Evolutionary conservation across 2,888 invertebrate genomes (phyloP).

Genomic region (Dynastes hyllus): DNA sequence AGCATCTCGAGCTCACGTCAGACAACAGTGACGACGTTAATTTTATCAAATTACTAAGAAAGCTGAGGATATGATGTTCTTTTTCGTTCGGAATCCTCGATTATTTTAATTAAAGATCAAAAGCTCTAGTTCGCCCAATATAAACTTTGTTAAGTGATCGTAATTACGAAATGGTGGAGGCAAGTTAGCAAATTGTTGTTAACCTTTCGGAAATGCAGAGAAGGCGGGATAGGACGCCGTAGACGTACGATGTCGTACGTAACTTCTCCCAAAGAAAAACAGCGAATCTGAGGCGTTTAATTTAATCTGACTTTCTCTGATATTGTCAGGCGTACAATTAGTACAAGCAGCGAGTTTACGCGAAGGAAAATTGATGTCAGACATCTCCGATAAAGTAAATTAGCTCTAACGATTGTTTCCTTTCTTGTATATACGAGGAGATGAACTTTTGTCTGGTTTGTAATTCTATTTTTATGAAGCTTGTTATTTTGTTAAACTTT

Average conservation of each 20-base stretch:
- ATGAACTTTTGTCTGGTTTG: not conserved
- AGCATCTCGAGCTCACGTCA: not conserved
- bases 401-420: not conserved
- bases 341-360: constrained; percentile 18
- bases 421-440: not conserved
- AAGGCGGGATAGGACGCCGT: not conserved
- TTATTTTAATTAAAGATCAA: constrained; percentile 46
- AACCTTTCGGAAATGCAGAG: constrained; percentile 12
- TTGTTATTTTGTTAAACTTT: too few species aligned
- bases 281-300: constrained; percentile 29
- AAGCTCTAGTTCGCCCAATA: constrained; percentile 25
- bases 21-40: constrained; percentile 17
- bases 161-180: constrained; percentile 29
- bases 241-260: constrained; percentile 16
- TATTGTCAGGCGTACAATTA: constrained; percentile 35
- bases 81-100: constrained; percentile 24
- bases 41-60: constrained; percentile 28
- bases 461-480: too few species aligned
- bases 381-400: constrained; percentile 13
- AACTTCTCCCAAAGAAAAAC: constrained; percentile 25
- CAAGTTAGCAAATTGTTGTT: constrained; percentile 37
- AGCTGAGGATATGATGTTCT: constrained; percentile 11
- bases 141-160: constrained; percentile 40
- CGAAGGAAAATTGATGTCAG: not conserved
- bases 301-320: constrained; percentile 32